A percentile compares a stretch with the other conserved stretches of the same genome.
These are phyloP conservation scores for Drosophila chauvacae DNA, from an alignment of 1,140 invertebrate species.

Conservation along the genomic window DNA sequence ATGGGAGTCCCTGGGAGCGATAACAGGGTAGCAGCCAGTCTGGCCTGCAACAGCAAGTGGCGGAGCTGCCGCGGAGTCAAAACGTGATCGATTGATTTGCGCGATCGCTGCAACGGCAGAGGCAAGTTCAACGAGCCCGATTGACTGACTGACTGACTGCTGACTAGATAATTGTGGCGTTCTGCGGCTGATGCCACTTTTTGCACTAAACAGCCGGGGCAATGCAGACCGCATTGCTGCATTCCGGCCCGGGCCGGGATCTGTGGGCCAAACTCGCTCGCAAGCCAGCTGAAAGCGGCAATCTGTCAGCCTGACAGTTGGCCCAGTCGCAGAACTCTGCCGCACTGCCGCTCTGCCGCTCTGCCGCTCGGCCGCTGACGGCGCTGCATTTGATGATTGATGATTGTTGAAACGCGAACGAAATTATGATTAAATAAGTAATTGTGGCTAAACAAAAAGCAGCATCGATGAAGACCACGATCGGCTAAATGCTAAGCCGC, in stretches of 20 bases:
- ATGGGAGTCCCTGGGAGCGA: constrained; percentile 1
- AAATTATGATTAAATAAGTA: constrained; percentile 84
- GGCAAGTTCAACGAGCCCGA: constrained; percentile 82
- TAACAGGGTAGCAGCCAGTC: constrained; percentile 31
- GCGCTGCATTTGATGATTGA: constrained; percentile 77
- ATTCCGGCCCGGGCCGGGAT: constrained; percentile 62
- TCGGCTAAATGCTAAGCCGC: constrained; percentile 47
- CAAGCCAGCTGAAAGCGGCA: constrained; percentile 68
- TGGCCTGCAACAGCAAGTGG: constrained; percentile 23
- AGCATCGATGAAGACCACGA: constrained; percentile 61
- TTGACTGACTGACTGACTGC: constrained; percentile 84
- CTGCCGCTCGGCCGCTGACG: constrained; percentile 15
- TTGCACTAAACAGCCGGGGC: constrained; percentile 75
- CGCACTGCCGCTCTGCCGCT: constrained; percentile 23
- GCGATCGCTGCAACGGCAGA: constrained; percentile 58
- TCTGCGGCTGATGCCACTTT: constrained; percentile 73
- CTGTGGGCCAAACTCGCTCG: constrained; percentile 43
- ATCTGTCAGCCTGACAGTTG: constrained; percentile 83
- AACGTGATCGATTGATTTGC: constrained; percentile 84
- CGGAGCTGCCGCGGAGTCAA: constrained; percentile 57
- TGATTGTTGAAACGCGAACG: constrained; percentile 83
- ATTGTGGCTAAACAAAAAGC: constrained; percentile 78
- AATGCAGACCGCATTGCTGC: constrained; percentile 52
- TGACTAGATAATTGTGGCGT: constrained; percentile 84
- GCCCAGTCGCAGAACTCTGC: constrained; percentile 76